These are phyloP conservation scores for Cotesia congregata DNA, from an alignment of 2,888 invertebrate genomes.

Conservation along the genomic window DNA sequence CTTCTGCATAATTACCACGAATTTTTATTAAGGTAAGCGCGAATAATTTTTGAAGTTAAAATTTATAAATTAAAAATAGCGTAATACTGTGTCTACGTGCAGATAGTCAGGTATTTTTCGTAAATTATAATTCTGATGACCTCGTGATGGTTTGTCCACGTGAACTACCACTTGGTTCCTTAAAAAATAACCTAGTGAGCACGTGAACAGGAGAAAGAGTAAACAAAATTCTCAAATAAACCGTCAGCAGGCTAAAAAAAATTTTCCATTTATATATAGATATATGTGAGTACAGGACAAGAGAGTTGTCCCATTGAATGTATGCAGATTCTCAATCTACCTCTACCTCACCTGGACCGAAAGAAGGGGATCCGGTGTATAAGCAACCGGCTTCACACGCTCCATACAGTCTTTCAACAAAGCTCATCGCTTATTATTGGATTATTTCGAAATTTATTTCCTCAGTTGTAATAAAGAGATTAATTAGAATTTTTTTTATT, in stretches of 20 bases:
- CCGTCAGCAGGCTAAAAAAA: not conserved
- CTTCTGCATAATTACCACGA: too few relatives aligned
- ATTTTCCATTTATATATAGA: slow-evolving; percentile 4
- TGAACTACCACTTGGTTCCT: not conserved
- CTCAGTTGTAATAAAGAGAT: not conserved
- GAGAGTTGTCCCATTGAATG: not conserved
- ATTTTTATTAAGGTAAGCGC: too few relatives aligned
- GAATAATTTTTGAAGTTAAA: not conserved
- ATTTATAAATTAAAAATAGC: not conserved
- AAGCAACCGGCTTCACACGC: slow-evolving; percentile 59
- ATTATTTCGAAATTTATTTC: slow-evolving; percentile 5
- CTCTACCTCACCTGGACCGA: slow-evolving; percentile 22
- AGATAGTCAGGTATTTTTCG: not conserved
- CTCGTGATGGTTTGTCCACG: not conserved
- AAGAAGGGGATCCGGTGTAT: slow-evolving; percentile 56
- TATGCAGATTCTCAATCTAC: not conserved
- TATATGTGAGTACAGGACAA: not conserved
- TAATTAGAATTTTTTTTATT: not conserved
- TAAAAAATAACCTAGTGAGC: not conserved
- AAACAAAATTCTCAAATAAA: not conserved
- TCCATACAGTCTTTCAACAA: slow-evolving; percentile 54
- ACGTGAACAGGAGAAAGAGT: not conserved
- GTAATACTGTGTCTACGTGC: not conserved
- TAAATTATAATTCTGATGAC: not conserved
- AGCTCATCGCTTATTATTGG: slow-evolving; percentile 41